A percentile compares a stretch with the other conserved stretches of the same genome.
Conservation (phyloP, 92 coral and sea anemone species). For the Nematostella vectensis region DNA sequence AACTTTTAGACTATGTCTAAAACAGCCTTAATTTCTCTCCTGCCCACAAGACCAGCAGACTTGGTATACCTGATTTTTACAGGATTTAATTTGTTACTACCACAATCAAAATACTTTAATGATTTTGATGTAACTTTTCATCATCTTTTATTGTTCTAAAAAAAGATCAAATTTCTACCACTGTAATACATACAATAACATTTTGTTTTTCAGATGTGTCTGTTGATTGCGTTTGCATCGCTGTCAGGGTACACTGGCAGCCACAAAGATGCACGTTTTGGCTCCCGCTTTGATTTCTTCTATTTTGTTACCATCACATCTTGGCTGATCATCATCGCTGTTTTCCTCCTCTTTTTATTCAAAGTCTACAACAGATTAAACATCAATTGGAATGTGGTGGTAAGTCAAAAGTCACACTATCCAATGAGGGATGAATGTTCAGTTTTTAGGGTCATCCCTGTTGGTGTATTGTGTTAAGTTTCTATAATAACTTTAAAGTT, state of each 20-base stretch:
- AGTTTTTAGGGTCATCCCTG: neutral
- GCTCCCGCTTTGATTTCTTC: constrained; percentile 83
- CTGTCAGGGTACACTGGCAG: constrained; percentile 52
- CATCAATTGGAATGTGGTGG: constrained; percentile 76
- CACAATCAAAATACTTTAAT: too few species aligned
- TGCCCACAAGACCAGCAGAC: too few species aligned
- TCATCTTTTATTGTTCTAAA: too few species aligned
- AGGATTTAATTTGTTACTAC: too few species aligned
- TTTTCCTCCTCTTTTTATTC: constrained; percentile 55
- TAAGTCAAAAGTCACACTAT: constrained; percentile 22
- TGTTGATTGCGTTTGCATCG: constrained; percentile 71
- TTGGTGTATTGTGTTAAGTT: too few species aligned
- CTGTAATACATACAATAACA: too few species aligned
- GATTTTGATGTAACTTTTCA: too few species aligned
- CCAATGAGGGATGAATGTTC: neutral
- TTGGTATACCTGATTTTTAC: too few species aligned
- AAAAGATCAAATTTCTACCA: too few species aligned
- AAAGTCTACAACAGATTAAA: constrained; percentile 46
- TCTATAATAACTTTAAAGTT: too few species aligned
- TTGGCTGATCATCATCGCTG: constrained; percentile 77
- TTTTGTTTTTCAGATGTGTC: constrained; percentile 54
- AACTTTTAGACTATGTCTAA: too few species aligned
- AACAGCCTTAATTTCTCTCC: too few species aligned
- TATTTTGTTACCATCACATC: constrained; percentile 85
- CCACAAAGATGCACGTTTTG: constrained; percentile 5